Conservation (phyloP, 2,888 invertebrate genomes). For the Caenorhabditis imperialis region DNA sequence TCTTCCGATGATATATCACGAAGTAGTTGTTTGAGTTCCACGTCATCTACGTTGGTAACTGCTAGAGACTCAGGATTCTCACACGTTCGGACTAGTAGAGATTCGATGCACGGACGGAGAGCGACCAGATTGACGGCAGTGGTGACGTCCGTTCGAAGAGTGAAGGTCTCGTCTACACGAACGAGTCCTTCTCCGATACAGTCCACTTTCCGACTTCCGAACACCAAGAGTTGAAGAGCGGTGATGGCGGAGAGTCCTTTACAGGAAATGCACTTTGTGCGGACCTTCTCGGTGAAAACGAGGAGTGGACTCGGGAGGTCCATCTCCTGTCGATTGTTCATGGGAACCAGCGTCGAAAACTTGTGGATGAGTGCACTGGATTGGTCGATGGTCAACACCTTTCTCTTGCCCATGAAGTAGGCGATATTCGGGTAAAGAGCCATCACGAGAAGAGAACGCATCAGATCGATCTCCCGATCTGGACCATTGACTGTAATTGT, state of each 20-base stretch:
- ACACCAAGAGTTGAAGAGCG: constrained; percentile 91
- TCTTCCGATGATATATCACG: constrained; percentile 53
- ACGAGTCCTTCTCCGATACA: constrained; percentile 84
- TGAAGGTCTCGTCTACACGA: constrained; percentile 91
- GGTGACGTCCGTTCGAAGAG: constrained; percentile 87
- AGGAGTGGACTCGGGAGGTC: constrained; percentile 94
- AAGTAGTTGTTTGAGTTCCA: constrained; percentile 45
- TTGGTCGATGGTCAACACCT: constrained; percentile 91
- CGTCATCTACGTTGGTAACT: constrained; percentile 8
- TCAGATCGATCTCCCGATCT: constrained; percentile 87
- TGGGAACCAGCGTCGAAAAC: constrained; percentile 90
- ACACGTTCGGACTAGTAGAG: constrained; percentile 80
- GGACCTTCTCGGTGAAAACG: constrained; percentile 96
- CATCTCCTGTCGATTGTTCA: constrained; percentile 83
- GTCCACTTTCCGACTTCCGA: constrained; percentile 91
- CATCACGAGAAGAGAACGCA: constrained; percentile 73
- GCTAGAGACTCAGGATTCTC: constrained; percentile 53
- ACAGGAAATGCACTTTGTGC: constrained; percentile 93
- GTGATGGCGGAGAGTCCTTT: constrained; percentile 97
- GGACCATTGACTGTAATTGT: constrained; percentile 81
- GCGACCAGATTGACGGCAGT: constrained; percentile 88
- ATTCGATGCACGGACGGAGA: constrained; percentile 90
- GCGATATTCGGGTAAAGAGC: constrained; percentile 98
- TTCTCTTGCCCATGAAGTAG: constrained; percentile 91
- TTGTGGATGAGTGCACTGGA: constrained; percentile 95